A percentile compares a stretch with the other conserved stretches of the same genome.
These are phyloP conservation scores for Sphenopsis melanotis DNA, from an alignment of 2,797 vertebrate species.

Conservation along the genomic window DNA sequence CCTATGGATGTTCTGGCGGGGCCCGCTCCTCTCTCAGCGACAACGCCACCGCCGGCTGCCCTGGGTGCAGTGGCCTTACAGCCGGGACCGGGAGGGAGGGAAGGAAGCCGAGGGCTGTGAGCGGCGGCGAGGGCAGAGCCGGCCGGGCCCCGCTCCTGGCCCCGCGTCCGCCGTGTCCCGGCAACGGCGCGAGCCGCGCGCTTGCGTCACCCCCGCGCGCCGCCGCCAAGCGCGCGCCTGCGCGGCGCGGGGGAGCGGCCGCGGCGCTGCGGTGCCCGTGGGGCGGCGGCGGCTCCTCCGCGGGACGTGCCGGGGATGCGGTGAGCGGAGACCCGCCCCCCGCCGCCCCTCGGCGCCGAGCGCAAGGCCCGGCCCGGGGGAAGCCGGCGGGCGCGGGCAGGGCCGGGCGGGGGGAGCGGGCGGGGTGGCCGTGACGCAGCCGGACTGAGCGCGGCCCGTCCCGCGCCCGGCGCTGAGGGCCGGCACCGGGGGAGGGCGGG, in stretches of 20 bases:
- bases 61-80: fast-evolving
- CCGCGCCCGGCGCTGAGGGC: neutral
- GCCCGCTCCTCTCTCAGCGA: neutral
- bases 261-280: neutral
- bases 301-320: constrained; percentile 44
- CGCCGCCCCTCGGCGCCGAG: neutral
- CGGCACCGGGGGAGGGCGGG: neutral
- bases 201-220: neutral
- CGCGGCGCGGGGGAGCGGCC: neutral
- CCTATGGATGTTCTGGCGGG: fast-evolving
- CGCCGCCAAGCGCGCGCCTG: neutral
- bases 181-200: neutral
- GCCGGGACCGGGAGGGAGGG: no score
- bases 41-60: neutral
- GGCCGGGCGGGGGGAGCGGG: neutral
- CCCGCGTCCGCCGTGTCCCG: neutral
- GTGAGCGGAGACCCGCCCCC: neutral
- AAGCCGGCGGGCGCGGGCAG: neutral
- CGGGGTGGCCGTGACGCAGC: neutral
- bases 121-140: no score
- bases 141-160: no score
- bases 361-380: neutral
- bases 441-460: neutral
- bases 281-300: neutral
- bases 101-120: neutral